Evolutionary conservation across 2,888 invertebrate genomes (phyloP).

Genomic region (Eristalis arbustorum): DNA sequence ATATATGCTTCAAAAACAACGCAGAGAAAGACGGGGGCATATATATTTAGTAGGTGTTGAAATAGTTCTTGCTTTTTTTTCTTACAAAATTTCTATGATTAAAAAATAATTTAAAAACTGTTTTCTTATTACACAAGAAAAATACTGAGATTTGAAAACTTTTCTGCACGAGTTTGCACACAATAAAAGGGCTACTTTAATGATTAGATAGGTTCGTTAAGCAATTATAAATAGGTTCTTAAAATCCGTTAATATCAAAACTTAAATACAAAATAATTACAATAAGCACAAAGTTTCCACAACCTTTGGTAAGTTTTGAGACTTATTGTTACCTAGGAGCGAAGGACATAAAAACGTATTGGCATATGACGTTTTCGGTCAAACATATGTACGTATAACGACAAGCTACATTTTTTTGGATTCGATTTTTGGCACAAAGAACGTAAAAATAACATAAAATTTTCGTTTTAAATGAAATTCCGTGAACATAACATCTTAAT

Average conservation of each 20-base stretch:
- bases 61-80: neutral
- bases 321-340: conserved; percentile 24
- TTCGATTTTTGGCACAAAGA: conserved; percentile 64
- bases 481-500: conserved; percentile 3
- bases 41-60: neutral
- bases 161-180: conserved; percentile 3
- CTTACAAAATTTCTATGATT: neutral
- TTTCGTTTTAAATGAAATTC: neutral
- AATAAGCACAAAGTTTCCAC: conserved; percentile 53
- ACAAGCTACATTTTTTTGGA: conserved; percentile 36
- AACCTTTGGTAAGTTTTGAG: conserved; percentile 55
- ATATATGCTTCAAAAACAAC: conserved; percentile 7
- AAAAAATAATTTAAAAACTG: conserved; percentile 12
- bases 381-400: neutral
- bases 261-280: conserved; percentile 40
- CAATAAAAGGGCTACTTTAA: neutral
- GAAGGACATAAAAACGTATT: conserved; percentile 9
- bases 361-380: conserved; percentile 6
- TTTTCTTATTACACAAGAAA: conserved; percentile 25
- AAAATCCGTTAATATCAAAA: conserved; percentile 29
- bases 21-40: neutral
- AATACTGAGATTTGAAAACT: conserved; percentile 57
- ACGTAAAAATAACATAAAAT: conserved; percentile 52
- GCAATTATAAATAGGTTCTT: conserved; percentile 24
- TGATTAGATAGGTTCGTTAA: neutral